Conservation (phyloP, 2,888 invertebrate genomes). For the Leptopilina drosophilae region DNA sequence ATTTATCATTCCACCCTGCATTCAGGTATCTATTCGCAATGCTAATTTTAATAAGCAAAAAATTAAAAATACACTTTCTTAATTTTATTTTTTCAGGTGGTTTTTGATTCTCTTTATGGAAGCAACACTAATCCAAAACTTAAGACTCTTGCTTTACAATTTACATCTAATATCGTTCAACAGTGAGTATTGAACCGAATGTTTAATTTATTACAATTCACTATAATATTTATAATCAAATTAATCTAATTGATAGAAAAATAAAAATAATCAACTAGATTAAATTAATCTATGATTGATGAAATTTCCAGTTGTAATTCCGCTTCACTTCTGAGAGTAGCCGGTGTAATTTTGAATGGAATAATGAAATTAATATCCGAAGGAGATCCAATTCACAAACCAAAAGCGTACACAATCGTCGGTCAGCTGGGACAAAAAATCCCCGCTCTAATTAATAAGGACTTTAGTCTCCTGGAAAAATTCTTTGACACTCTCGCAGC, state of each 20-base stretch:
- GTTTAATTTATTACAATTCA: too few relatives aligned
- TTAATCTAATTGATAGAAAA: too few relatives aligned
- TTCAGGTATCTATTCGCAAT: slow-evolving; percentile 81
- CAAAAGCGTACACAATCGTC: slow-evolving; percentile 86
- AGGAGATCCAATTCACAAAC: slow-evolving; percentile 81
- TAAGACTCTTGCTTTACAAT: slow-evolving; percentile 88
- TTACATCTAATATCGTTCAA: slow-evolving; percentile 88
- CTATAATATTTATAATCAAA: too few relatives aligned
- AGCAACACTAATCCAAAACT: slow-evolving; percentile 89
- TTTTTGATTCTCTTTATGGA: slow-evolving; percentile 93
- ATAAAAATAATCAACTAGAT: too few relatives aligned
- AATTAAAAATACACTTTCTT: too few relatives aligned
- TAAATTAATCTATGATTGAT: too few relatives aligned
- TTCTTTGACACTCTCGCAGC: slow-evolving; percentile 78
- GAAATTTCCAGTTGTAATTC: slow-evolving; percentile 79
- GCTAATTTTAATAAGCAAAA: too few relatives aligned
- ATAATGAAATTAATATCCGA: slow-evolving; percentile 85
- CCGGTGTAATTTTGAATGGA: slow-evolving; percentile 86
- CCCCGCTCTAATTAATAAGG: slow-evolving; percentile 83
- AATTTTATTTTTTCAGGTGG: slow-evolving; percentile 77
- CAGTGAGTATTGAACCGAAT: slow-evolving; percentile 80
- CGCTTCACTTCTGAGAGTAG: slow-evolving; percentile 81
- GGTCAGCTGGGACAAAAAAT: slow-evolving; percentile 83
- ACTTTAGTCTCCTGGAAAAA: slow-evolving; percentile 80
- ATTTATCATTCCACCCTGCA: slow-evolving; percentile 87